Evolutionary conservation across 2,113 vertebrate genomes (phyloP).

Genomic region (Oncorhynchus nerka): DNA sequence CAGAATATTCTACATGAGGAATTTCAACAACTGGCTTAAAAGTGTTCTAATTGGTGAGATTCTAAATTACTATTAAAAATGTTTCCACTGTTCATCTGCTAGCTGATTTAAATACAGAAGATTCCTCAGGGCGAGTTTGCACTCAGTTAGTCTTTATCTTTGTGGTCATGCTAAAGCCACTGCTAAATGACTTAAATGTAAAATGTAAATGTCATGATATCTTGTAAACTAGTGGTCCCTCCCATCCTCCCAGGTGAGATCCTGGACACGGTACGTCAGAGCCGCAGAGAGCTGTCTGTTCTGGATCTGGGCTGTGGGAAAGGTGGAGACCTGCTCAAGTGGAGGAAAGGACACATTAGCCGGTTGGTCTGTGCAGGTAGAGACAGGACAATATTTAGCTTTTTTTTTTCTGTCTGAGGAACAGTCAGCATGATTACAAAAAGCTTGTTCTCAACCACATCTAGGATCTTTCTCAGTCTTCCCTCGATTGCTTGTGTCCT

Average conservation of each 20-base stretch:
- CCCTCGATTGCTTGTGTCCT: no score
- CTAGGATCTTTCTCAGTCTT: no score
- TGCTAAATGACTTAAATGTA: no score
- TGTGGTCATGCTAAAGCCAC: no score
- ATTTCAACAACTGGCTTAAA: constrained; percentile 99
- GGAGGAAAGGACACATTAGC: constrained; percentile 89
- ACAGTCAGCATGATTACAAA: no score
- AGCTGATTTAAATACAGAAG: background rate
- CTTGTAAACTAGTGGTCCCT: background rate
- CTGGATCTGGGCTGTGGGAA: constrained; percentile 97
- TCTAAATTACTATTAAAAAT: no score
- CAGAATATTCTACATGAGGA: constrained; percentile 92
- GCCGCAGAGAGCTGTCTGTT: constrained; percentile 76
- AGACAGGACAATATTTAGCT: background rate
- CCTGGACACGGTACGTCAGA: constrained; percentile 80
- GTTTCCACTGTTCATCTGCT: background rate
- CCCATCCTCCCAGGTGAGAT: constrained; percentile 80
- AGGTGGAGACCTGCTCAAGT: constrained; percentile 95
- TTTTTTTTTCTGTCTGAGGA: no score
- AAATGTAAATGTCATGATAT: no score
- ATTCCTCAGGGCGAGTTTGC: no score
- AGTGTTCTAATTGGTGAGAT: constrained; percentile 90
- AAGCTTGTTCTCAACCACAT: no score
- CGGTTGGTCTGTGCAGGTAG: constrained; percentile 94
- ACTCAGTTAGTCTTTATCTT: no score